Base-by-base conservation (phyloP, 2,797 vertebrate species). In the Crenichthys baileyi region DNA sequence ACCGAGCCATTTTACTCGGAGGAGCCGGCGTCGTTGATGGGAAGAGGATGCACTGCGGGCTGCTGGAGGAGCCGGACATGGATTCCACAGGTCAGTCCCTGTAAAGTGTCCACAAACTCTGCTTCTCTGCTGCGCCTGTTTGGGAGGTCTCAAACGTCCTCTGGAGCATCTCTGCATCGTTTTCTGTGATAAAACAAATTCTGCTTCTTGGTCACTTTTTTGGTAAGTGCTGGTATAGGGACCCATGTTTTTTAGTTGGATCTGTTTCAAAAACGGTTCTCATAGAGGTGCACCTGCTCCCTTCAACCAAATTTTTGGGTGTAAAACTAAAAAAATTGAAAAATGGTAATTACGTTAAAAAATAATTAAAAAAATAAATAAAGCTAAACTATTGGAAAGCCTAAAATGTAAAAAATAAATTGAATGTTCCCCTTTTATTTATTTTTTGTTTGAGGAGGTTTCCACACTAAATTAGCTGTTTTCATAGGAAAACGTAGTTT, bases 21-120 rank as follows among this genome's bases (percentile, higher is more conserved):
- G 94, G 96, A 96, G 95, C 95, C 95, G 89, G 96, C 93, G 95
- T 95, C 95, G 96, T 97, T 96, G 97, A 98, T 98, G 97, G 97
- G 97, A 98, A 97, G 96, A 99, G 96, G 96, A 99, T 99, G 98
- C 97, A 99, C 96, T 99, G 98, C 95, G 98, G 97, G 96, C 96
- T 99, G 94, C 96, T 99, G 97, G 98, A 99, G 96, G 98, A 99
- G 96, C 97, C 98, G 96, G 98, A 99, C 96, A 99, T 99, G 98
- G 98, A 99, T 96, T 99, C 98, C 96, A 99, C 98, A 99, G 98
- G 98, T 99, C 96, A 98, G 98, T 97, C 85, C 92, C 84, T 74
- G 85, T 87, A 79, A 84, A 89, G 79, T 48, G 80, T 20, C 9
- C 20, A 11, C 31, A 65, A 53, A 76, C 85, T 83, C 75, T 73